These are phyloP conservation scores for Pelodytes ibericus DNA, from an alignment of 2,797 vertebrate genomes.

Conservation along the genomic window DNA sequence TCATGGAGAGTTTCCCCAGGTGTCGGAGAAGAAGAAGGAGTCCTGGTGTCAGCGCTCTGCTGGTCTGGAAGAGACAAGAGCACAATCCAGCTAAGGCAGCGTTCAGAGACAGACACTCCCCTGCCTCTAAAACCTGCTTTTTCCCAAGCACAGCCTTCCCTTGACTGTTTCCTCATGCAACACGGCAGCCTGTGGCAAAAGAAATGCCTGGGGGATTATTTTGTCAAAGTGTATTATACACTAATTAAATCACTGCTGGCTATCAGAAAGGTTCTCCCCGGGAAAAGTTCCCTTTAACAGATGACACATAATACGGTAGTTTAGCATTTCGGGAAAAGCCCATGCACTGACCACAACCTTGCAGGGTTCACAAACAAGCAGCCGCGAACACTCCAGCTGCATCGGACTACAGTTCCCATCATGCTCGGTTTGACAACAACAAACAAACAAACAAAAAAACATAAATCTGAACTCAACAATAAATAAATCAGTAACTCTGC, in stretches of 20 bases:
- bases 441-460: too few species aligned
- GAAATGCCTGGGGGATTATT: constrained; percentile 6
- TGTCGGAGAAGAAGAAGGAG: neutral
- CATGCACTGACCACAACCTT: too few species aligned
- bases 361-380: too few species aligned
- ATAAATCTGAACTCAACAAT: too few species aligned
- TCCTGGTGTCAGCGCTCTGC: neutral
- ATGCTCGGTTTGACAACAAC: too few species aligned
- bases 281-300: neutral
- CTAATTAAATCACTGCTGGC: constrained; percentile 18
- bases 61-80: constrained; percentile 45
- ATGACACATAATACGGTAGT: neutral
- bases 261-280: too few species aligned
- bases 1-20: constrained; percentile 60
- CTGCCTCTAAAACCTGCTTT: constrained; percentile 49
- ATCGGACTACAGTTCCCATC: too few species aligned
- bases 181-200: constrained; percentile 28
- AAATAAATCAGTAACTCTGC: too few species aligned
- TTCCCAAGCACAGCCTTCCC: constrained; percentile 49
- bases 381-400: too few species aligned
- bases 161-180: constrained; percentile 17
- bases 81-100: constrained; percentile 42
- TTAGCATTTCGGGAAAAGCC: too few species aligned
- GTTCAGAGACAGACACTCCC: constrained; percentile 40
- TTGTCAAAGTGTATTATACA: constrained; percentile 31